These are phyloP conservation scores for Bucco capensis DNA, from an alignment of 2,113 vertebrate genomes.

Conservation along the genomic window DNA sequence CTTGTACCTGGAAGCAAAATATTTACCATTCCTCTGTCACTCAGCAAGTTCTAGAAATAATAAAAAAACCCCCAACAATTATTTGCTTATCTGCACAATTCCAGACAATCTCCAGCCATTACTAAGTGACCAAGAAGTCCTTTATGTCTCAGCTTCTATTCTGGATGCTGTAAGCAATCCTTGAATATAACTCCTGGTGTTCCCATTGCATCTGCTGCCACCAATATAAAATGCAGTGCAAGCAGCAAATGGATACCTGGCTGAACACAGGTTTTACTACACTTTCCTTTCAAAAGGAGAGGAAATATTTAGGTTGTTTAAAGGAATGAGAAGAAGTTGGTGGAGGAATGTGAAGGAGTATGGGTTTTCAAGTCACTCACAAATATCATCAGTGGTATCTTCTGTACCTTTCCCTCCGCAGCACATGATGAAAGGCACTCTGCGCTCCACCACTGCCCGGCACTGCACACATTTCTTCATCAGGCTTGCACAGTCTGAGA, in stretches of 20 bases:
- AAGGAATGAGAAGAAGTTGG: not conserved
- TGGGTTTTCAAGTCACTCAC: slow-evolving; percentile 81
- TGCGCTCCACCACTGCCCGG: slow-evolving; percentile 92
- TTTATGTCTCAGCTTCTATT: not conserved
- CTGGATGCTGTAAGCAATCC: not conserved
- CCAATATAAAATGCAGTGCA: not conserved
- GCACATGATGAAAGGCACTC: slow-evolving; percentile 94
- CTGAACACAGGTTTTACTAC: not conserved
- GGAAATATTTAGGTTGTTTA: not conserved
- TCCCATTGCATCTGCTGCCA: not conserved
- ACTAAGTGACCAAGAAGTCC: not conserved
- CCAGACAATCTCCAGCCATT: not conserved
- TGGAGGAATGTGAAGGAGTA: not conserved
- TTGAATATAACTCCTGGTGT: not conserved
- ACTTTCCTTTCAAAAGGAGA: not conserved
- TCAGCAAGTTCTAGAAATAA: not conserved
- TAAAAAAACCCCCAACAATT: not conserved
- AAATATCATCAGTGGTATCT: slow-evolving; percentile 91
- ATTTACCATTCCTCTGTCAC: not conserved
- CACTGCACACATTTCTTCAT: slow-evolving; percentile 99
- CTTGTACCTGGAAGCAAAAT: not conserved
- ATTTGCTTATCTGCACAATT: not conserved
- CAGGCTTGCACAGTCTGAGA: slow-evolving; percentile 91
- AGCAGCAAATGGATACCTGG: not conserved
- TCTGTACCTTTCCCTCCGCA: slow-evolving; percentile 97